Conservation (phyloP, 2,113 vertebrate genomes). For the Dunckerocampus dactyliophorus region DNA sequence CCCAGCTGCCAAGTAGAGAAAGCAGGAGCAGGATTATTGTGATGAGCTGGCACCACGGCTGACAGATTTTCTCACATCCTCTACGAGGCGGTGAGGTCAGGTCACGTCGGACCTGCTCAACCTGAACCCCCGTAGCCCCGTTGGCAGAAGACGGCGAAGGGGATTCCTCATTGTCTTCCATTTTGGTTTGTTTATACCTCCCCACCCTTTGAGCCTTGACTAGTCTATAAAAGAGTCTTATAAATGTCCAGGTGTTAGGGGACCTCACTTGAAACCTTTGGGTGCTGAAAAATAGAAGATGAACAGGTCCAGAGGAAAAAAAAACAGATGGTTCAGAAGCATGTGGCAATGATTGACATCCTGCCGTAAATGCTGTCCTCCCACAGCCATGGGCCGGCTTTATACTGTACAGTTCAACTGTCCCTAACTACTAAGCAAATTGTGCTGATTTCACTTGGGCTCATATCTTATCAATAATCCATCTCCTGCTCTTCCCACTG, state of each 20-base stretch:
- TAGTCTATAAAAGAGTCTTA: slow-evolving; percentile 10
- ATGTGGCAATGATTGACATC: slow-evolving; percentile 22
- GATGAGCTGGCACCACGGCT: slow-evolving; percentile 60
- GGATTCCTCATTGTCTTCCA: slow-evolving; percentile 40
- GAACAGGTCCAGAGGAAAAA: no score
- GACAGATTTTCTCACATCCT: slow-evolving; percentile 32
- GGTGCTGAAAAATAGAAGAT: not conserved
- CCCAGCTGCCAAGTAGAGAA: slow-evolving; percentile 79
- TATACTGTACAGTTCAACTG: slow-evolving; percentile 59
- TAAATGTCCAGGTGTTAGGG: slow-evolving; percentile 17
- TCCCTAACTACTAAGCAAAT: slow-evolving; percentile 78
- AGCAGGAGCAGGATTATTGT: slow-evolving; percentile 71
- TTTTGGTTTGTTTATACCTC: slow-evolving; percentile 50
- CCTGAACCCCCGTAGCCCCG: slow-evolving; percentile 21
- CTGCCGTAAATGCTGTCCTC: slow-evolving; percentile 40
- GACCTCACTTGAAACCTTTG: slow-evolving; percentile 20
- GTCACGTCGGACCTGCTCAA: slow-evolving; percentile 34
- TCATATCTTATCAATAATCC: slow-evolving; percentile 56
- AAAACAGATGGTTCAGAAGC: slow-evolving; percentile 11
- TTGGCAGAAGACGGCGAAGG: slow-evolving; percentile 31
- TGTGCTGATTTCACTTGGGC: slow-evolving; percentile 65
- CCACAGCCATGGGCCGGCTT: slow-evolving; percentile 45
- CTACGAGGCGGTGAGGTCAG: slow-evolving; percentile 37
- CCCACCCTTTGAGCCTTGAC: slow-evolving; percentile 12
- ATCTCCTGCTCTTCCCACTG: slow-evolving; percentile 24